Evolutionary conservation across 2,113 vertebrate species (phyloP).

Genomic region (Cromileptes altivelis): DNA sequence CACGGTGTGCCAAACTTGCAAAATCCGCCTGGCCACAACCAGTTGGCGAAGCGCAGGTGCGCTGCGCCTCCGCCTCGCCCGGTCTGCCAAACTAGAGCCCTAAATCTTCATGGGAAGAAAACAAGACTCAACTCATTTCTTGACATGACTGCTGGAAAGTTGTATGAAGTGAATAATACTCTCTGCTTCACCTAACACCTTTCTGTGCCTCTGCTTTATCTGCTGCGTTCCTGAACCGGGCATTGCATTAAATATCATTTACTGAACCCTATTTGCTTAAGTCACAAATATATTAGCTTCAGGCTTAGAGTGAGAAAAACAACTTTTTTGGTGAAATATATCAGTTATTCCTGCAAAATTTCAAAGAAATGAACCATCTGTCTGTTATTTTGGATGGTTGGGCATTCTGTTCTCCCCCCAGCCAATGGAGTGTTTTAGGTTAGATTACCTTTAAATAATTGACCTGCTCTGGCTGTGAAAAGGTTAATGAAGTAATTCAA

Average conservation of each 20-base stretch:
- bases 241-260: neutral
- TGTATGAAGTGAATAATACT: neutral
- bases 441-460: slow-evolving; percentile 72
- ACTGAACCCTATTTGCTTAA: neutral
- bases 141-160: neutral
- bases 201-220: neutral
- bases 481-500: slow-evolving; percentile 78
- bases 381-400: neutral
- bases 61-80: too few relatives aligned
- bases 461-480: slow-evolving; percentile 57
- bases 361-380: neutral
- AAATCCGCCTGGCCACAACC: too few relatives aligned
- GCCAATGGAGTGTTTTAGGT: slow-evolving; percentile 4
- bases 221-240: neutral
- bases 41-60: too few relatives aligned
- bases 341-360: neutral
- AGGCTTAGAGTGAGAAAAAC: too few relatives aligned
- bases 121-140: too few relatives aligned
- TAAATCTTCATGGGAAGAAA: too few relatives aligned
- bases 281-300: neutral
- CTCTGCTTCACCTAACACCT: too few relatives aligned
- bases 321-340: neutral
- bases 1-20: too few relatives aligned
- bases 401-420: slow-evolving; percentile 3
- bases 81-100: too few relatives aligned